Evolutionary conservation across 2,797 vertebrate genomes (phyloP).

Genomic region (Helostoma temminkii): DNA sequence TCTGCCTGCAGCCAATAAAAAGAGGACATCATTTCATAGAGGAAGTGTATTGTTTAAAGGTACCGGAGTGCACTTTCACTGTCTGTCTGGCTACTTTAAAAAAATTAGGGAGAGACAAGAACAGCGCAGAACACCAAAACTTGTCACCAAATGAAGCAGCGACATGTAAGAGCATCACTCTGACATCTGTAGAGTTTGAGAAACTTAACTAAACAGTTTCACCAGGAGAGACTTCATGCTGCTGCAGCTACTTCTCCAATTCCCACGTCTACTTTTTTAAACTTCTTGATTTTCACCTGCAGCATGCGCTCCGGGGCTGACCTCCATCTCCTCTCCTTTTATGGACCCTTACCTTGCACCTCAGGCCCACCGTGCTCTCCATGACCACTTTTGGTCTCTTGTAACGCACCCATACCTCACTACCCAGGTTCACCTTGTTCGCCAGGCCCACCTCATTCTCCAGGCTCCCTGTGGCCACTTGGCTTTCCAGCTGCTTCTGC

Average conservation of each 20-base stretch:
- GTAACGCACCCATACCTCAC: constrained; percentile 24
- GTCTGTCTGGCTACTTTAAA: constrained; percentile 33
- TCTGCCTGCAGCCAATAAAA: constrained; percentile 62
- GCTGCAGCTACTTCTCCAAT: constrained; percentile 22
- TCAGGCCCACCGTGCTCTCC: constrained; percentile 47
- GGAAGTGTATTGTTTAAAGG: constrained; percentile 49
- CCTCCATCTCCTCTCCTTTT: constrained; percentile 52
- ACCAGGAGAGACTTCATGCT: background rate
- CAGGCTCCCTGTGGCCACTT: constrained; percentile 69
- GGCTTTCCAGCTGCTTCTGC: constrained; percentile 61
- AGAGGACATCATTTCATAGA: constrained; percentile 47
- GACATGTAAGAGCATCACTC: constrained; percentile 19
- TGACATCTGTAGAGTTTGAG: constrained; percentile 13
- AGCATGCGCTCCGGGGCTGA: constrained; percentile 23
- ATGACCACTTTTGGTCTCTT: constrained; percentile 58
- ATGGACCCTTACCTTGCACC: constrained; percentile 44
- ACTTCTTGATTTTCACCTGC: constrained; percentile 41
- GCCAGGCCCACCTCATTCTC: constrained; percentile 47
- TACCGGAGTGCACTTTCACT: constrained; percentile 5
- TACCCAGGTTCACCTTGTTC: constrained; percentile 20
- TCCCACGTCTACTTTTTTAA: constrained; percentile 9
- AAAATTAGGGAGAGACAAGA: constrained; percentile 23
- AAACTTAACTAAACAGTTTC: constrained; percentile 23
- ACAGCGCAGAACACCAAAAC: constrained; percentile 14
- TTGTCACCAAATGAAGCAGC: constrained; percentile 26